These are phyloP conservation scores for Galerucella pusilla DNA, from an alignment of 2,888 invertebrate genomes.

Conservation along the genomic window DNA sequence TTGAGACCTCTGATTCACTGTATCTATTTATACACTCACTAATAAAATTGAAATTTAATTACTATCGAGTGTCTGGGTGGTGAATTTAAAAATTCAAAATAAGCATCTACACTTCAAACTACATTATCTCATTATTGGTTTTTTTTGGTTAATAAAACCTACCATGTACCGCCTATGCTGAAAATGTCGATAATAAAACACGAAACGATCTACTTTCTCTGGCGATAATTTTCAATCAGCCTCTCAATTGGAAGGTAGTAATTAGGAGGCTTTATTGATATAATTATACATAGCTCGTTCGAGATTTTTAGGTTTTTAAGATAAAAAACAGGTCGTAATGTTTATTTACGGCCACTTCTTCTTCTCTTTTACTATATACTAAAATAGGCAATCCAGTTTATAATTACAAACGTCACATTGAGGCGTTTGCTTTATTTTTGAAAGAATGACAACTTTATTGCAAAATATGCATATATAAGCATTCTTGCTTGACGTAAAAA, in stretches of 20 bases:
- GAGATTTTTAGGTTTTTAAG: conserved; percentile 31
- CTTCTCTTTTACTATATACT: conserved; percentile 24
- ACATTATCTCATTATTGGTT: too few relatives aligned
- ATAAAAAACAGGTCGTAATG: conserved; percentile 25
- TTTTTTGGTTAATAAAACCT: too few relatives aligned
- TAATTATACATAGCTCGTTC: conserved; percentile 33
- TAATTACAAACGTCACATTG: conserved; percentile 10
- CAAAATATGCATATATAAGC: background rate
- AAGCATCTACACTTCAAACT: too few relatives aligned
- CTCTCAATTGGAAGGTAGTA: conserved; percentile 31
- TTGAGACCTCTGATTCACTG: too few relatives aligned
- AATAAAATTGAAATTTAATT: too few relatives aligned
- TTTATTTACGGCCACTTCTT: conserved; percentile 23
- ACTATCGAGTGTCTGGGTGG: too few relatives aligned
- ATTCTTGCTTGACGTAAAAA: too few relatives aligned
- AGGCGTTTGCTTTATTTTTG: background rate
- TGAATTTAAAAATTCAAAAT: too few relatives aligned
- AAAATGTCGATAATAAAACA: conserved; percentile 22
- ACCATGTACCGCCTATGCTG: conserved; percentile 12
- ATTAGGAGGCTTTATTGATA: conserved; percentile 34
- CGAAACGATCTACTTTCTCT: conserved; percentile 34
- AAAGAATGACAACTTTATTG: background rate
- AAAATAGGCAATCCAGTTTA: conserved; percentile 22
- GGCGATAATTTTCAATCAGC: conserved; percentile 34
- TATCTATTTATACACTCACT: too few relatives aligned